Base-by-base conservation (phyloP, 2,888 invertebrate species). In the Scotopteryx bipunctaria region DNA sequence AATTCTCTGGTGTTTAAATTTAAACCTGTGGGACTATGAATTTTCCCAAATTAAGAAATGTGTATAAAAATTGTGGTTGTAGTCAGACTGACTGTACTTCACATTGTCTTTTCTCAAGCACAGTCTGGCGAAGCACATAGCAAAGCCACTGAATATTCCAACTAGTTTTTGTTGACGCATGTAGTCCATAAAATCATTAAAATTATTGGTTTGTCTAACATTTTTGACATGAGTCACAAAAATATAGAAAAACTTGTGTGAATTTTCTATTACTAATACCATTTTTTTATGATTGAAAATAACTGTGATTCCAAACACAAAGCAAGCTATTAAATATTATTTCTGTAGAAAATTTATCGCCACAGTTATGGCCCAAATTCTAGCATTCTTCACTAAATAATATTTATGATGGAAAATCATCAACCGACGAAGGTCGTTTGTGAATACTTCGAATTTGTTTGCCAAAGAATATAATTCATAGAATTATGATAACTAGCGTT, bases 351-450 rank as follows among this genome's bases (percentile, higher is more conserved):
- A 38, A 32, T 40, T 33, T 40, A 47, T 47, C 6, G 40, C 4
- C 9, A 47, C 40, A 47, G 25, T 32, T 37, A 46, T 45, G 19
- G 8, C 43, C 32, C 16, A 35, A 37, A 50, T 36, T 43, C 23
- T 32, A 38, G 32, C 44, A 40, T 44, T 44, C 44, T 29, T 43
- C 9, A 29, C 19, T 33, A 19, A 44, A 38, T 44, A 33, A 38
- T 50, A 44, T 50, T 50, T 50, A 40, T 25, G 17, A 50, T 40
- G 33, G 50, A 33, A 31, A 51, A 45, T 36, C 29, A 42, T 48
- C 31, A 35, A 51, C 40, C 19, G 41, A 38, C 23, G 31, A 27
- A 15, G 41, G 35, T 9, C 2, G 23, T 27, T 31, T 16, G 17
- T 35, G 27, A 35, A 48, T 15, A 35, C 21, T 41, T 41, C 14